These are phyloP conservation scores for Notamacropus eugenii DNA, from an alignment of 2,797 vertebrate genomes.

Conservation along the genomic window DNA sequence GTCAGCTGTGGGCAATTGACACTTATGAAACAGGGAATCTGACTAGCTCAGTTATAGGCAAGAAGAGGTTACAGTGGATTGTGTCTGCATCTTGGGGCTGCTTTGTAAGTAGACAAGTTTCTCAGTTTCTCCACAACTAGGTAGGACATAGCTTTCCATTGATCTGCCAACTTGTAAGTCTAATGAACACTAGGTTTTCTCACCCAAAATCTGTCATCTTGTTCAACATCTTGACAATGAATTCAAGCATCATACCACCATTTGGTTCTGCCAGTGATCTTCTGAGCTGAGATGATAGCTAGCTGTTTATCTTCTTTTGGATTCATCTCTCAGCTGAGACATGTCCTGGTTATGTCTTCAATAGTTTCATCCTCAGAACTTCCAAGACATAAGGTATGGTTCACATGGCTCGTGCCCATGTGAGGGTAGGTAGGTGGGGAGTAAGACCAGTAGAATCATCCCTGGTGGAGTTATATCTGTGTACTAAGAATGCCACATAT, in stretches of 20 bases:
- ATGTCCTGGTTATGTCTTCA: neutral
- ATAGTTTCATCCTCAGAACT: neutral
- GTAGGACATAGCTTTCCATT: neutral
- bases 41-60: neutral
- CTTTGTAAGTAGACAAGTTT: neutral
- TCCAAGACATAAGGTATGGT: neutral
- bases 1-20: neutral
- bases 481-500: neutral
- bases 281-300: neutral
- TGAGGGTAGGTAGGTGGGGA: neutral
- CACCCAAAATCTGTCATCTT: neutral
- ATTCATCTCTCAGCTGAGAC: neutral
- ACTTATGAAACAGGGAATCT: neutral
- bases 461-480: neutral
- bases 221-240: neutral
- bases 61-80: neutral
- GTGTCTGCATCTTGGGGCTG: neutral
- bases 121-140: neutral
- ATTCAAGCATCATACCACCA: neutral
- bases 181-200: neutral
- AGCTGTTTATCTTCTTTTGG: neutral
- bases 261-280: neutral
- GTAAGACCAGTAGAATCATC: neutral
- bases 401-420: neutral
- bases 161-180: neutral